Percentiles rank a stretch among this genome's conserved stretches.
Conservation (phyloP, 2,113 vertebrate genomes). For the Paradisaea rubra region DNA sequence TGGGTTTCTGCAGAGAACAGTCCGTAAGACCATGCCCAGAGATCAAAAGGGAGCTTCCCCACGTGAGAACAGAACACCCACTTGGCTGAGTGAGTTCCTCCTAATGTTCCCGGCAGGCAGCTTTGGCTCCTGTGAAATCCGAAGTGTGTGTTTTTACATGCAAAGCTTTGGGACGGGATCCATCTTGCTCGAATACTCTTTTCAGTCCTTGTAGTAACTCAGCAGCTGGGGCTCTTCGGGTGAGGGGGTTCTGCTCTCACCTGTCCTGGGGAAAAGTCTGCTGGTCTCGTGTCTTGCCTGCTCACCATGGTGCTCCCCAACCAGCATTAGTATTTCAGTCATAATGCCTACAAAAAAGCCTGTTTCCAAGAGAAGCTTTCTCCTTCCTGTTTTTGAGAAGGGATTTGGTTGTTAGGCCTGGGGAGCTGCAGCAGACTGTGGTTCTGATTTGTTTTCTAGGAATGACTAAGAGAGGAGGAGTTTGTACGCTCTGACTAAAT, state of each 20-base stretch:
- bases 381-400: constrained; percentile 16
- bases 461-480: constrained; percentile 50
- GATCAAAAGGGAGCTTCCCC: background rate
- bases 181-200: rapidly evolving
- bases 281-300: rapidly evolving
- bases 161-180: background rate
- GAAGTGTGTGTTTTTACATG: background rate
- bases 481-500: background rate
- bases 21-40: background rate
- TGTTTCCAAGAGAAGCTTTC: background rate
- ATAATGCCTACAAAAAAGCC: background rate
- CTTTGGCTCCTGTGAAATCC: background rate
- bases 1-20: background rate
- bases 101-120: background rate
- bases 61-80: rapidly evolving
- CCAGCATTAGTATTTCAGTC: background rate
- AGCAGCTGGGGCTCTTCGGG: background rate
- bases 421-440: background rate
- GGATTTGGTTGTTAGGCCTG: background rate
- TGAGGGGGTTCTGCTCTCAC: background rate
- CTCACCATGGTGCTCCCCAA: background rate
- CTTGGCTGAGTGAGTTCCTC: background rate
- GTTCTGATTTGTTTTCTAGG: constrained; percentile 54
- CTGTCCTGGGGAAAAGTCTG: background rate
- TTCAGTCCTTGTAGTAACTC: background rate